A percentile compares a stretch with the other conserved stretches of the same genome.
phyloP scores from a whole-genome alignment of 2,113 vertebrate genomes.

The Thryonomys swinderianus region DNA sequence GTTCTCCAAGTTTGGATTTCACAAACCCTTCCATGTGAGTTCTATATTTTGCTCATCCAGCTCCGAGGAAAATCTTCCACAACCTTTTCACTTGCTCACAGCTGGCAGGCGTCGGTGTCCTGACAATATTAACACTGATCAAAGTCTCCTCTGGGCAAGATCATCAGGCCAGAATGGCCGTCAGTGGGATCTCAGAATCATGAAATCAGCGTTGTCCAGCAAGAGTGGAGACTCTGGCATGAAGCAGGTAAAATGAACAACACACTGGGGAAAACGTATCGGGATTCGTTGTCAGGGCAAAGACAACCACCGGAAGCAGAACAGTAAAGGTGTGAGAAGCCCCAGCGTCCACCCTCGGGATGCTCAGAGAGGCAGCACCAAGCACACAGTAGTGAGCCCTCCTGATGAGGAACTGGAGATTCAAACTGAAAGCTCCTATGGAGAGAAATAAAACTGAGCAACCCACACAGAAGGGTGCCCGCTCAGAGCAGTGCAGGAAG shows the following conservation, averaged over 20 bases:
- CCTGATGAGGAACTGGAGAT: neutral
- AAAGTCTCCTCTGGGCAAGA: neutral
- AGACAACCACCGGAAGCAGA: neutral
- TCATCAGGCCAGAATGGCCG: neutral
- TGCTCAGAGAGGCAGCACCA: rapidly evolving
- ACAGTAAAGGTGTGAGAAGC: neutral
- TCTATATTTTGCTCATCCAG: constrained; percentile 22
- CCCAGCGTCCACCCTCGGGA: rapidly evolving
- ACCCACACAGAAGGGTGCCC: neutral
- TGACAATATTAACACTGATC: neutral
- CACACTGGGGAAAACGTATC: neutral
- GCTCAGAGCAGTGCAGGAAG: too few relatives aligned
- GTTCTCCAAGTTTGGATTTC: constrained; percentile 18
- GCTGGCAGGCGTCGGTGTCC: neutral
- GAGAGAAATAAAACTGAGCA: neutral
- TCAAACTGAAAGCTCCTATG: neutral
- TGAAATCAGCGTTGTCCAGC: too few relatives aligned
- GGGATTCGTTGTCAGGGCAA: neutral
- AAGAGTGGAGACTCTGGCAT: neutral
- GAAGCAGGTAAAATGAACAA: neutral
- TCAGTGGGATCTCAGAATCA: neutral
- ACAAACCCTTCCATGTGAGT: neutral
- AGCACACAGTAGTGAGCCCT: rapidly evolving
- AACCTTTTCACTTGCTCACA: constrained; percentile 19
- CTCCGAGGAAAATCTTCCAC: neutral